Evolutionary conservation across 2,113 vertebrate species (phyloP).

Genomic region (Xyliphius kryptos): DNA sequence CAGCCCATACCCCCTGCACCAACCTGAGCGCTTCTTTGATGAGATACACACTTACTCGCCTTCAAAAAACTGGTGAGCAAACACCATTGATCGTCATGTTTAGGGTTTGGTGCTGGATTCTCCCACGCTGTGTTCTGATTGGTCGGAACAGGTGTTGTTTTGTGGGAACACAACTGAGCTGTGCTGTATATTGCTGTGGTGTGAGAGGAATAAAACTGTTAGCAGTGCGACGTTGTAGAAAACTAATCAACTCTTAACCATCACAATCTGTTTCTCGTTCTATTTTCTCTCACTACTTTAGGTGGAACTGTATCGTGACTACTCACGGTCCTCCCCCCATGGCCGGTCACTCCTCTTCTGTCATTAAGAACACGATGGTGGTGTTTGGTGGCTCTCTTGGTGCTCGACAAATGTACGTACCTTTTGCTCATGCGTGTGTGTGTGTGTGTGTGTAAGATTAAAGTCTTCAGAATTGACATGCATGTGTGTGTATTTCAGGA

Average conservation of each 20-base stretch:
- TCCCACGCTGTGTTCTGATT: not conserved
- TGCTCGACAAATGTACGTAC: conserved; percentile 89
- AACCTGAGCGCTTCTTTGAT: conserved; percentile 95
- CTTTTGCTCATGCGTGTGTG: not conserved
- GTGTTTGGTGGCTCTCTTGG: conserved; percentile 95
- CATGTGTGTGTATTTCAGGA: conserved; percentile 66
- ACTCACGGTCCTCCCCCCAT: conserved; percentile 94
- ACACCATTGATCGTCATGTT: too few species aligned
- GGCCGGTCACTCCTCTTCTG: conserved; percentile 95
- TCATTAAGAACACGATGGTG: conserved; percentile 90
- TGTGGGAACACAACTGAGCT: too few species aligned
- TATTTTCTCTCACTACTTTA: conserved; percentile 42
- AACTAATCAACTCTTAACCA: too few species aligned
- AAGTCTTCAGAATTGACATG: too few species aligned
- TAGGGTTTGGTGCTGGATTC: too few species aligned
- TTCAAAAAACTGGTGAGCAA: conserved; percentile 97
- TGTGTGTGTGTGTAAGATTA: not conserved
- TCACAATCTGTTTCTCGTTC: conserved; percentile 15
- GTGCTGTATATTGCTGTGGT: too few species aligned
- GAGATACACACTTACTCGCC: conserved; percentile 98
- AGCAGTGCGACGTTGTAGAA: too few species aligned
- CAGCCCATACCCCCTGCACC: conserved; percentile 94
- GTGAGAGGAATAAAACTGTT: too few species aligned
- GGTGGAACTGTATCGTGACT: conserved; percentile 99
- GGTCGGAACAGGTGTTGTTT: not conserved